A percentile compares a stretch with the other conserved stretches of the same genome.
Evolutionary conservation across 2,113 vertebrate species (phyloP).

Genomic region (Bufo bufo): DNA sequence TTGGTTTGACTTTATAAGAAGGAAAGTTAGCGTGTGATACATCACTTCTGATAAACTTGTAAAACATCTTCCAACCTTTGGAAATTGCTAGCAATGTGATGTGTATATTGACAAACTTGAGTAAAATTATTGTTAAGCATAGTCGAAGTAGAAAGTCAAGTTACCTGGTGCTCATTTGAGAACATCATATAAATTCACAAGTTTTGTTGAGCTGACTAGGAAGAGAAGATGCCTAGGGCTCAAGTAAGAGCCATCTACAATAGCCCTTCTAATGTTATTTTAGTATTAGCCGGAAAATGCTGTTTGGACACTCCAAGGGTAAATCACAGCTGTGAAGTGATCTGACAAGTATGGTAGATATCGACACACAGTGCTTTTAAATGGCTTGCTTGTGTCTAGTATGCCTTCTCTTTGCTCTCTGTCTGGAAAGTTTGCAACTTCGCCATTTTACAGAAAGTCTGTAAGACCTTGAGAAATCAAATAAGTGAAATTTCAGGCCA

Average conservation of each 20-base stretch:
- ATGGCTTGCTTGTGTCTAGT: conserved; percentile 34
- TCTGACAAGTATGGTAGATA: background rate
- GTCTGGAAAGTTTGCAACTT: conserved; percentile 64
- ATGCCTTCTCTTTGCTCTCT: background rate
- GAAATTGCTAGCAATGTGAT: no score
- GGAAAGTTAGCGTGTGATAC: no score
- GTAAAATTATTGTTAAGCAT: no score
- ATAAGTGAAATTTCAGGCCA: conserved; percentile 81
- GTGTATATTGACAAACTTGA: no score
- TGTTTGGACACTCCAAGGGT: background rate
- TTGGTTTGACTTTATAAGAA: no score
- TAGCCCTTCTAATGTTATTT: background rate
- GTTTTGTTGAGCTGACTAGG: background rate
- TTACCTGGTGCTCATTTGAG: background rate
- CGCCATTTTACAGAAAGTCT: conserved; percentile 79
- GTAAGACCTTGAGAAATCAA: conserved; percentile 79
- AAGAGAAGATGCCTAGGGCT: background rate
- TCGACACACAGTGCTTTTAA: background rate
- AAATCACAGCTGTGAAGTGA: background rate
- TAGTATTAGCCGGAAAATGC: background rate
- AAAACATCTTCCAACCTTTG: no score
- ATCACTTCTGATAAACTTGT: no score
- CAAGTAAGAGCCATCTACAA: background rate
- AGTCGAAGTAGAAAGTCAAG: no score
- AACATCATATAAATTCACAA: background rate